phyloP scores from a whole-genome alignment of 2,797 vertebrate species.

The Cynopterus sphinx region DNA sequence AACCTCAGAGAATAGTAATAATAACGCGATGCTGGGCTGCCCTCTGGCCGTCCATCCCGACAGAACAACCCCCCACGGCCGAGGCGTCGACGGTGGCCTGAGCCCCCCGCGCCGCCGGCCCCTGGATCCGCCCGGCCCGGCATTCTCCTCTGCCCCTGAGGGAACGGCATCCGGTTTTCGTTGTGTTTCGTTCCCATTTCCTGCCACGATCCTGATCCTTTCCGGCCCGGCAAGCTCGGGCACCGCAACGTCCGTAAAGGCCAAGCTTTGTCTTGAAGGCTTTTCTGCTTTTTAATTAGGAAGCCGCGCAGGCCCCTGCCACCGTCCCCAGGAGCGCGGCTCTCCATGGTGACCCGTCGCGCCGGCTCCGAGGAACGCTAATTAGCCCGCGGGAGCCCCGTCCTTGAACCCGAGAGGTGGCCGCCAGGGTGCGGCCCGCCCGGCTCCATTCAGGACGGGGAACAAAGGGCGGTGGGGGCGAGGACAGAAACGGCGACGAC shows the following conservation, averaged over 20 bases:
- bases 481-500: constrained; percentile 57
- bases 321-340: constrained; percentile 84
- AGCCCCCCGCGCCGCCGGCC: fast-evolving
- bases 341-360: constrained; percentile 89
- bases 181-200: not conserved
- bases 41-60: not conserved
- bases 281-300: constrained; percentile 87
- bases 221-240: constrained; percentile 74
- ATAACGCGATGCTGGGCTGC: not conserved
- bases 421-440: constrained; percentile 72
- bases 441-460: constrained; percentile 77
- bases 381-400: constrained; percentile 84
- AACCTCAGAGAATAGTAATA: not conserved
- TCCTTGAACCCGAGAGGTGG: constrained; percentile 83
- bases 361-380: constrained; percentile 86
- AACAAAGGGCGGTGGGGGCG: constrained; percentile 57
- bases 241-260: constrained; percentile 79
- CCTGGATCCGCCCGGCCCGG: not conserved
- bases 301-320: constrained; percentile 82
- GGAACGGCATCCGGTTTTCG: constrained; percentile 70
- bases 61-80: not conserved
- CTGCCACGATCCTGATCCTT: constrained; percentile 69
- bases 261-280: constrained; percentile 82
- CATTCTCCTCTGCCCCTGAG: constrained; percentile 71
- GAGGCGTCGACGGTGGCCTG: not conserved